Evolutionary conservation across 2,113 vertebrate species (phyloP), one percentile per base, ranked within the genome.

Genomic region (Tachuris rubrigastra): DNA sequence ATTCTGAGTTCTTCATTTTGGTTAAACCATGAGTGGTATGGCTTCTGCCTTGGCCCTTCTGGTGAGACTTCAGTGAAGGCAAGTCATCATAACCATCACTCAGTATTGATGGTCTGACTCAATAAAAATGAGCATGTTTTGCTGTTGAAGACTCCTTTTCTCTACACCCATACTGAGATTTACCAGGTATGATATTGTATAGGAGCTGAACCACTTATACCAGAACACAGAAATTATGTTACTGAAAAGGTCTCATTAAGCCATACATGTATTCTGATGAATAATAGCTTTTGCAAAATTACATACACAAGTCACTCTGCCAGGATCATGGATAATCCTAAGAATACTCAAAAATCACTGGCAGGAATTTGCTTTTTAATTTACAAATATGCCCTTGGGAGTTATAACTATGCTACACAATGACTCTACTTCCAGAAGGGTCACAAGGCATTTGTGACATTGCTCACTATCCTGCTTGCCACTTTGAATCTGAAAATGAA

Each of bases 261-360:
- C 30, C 27, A 50, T 59, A 46, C 62, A 62, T 30, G 6, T 58
- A 73, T 84, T 87, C 58, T 83, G 74, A 73, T 85, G 50, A 91
- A 90, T 80, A 66, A 83, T 28, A 66, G 78, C n/a, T 85, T 87
- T 85, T 93, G 42, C 50, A 91, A 93, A 90, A 90, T 80, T 67
- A 66, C 81, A 82, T 58, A 67, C 75, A 73, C 31, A 65, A 37
- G n/a, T 33, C 74, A 58, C 50, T 87, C 35, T 74, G 50, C 76
- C 75, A 91, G 82, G 59, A 94, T 77, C 68, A 52, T 63, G 39
- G 79, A 71, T 94, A 94, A 95, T 91, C 71, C 75, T n/a, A 59
- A 63, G 72, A 91, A 87, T 81, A 94, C 78, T 88, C 79, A 77
- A 71, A 71, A 95, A 88, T 47, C 5, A 5, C 42, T 63, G 71